A percentile compares a stretch with the other conserved stretches of the same genome.
These are phyloP conservation scores for Gambelia wislizenii DNA, from an alignment of 2,797 vertebrate genomes.

Conservation along the genomic window DNA sequence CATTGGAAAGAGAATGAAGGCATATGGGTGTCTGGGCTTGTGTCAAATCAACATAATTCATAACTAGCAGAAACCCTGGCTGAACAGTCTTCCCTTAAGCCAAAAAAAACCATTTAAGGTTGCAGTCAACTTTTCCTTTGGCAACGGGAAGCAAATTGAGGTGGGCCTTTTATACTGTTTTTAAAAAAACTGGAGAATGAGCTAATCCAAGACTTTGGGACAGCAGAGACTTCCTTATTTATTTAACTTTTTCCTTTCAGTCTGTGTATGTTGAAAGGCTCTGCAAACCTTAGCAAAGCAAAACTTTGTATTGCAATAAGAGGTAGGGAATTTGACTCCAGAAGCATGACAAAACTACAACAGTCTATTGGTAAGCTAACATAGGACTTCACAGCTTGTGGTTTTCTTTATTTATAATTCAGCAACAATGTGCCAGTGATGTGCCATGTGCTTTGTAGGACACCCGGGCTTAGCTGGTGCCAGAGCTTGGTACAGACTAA, in stretches of 20 bases:
- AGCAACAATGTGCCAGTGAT: not conserved
- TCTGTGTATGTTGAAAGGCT: conserved; percentile 32
- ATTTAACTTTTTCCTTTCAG: conserved; percentile 48
- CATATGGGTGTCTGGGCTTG: conserved; percentile 46
- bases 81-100: conserved; percentile 55
- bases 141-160: conserved; percentile 53
- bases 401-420: not conserved
- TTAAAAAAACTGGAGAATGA: conserved; percentile 44
- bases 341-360: conserved; percentile 43
- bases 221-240: conserved; percentile 51
- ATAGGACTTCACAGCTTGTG: not conserved
- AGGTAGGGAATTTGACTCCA: conserved; percentile 40
- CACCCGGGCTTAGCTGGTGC: not conserved
- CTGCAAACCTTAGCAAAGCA: conserved; percentile 60
- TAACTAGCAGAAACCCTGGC: conserved; percentile 61
- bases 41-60: conserved; percentile 58
- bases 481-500: not conserved
- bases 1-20: conserved; percentile 63
- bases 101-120: conserved; percentile 67
- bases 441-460: not conserved
- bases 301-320: conserved; percentile 56
- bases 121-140: conserved; percentile 53
- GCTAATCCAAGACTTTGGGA: conserved; percentile 49
- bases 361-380: conserved; percentile 38
- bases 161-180: conserved; percentile 44